These are phyloP conservation scores for Rhegmatorhina hoffmannsi DNA, from an alignment of 2,113 vertebrate genomes.

Conservation along the genomic window DNA sequence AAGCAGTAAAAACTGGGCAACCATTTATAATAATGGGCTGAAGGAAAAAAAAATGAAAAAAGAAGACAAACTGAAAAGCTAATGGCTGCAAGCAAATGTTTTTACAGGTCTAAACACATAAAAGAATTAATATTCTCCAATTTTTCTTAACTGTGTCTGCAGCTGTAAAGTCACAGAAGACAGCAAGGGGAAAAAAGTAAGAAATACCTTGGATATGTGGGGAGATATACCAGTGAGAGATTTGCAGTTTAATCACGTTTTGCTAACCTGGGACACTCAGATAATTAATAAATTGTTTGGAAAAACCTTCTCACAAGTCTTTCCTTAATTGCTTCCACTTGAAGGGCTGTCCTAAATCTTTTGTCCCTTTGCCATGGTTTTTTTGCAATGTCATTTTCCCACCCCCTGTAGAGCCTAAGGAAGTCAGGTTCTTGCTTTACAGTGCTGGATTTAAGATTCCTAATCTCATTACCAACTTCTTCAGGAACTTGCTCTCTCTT, in stretches of 20 bases:
- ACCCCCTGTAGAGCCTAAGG: too few relatives aligned
- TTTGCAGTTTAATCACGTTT: neutral
- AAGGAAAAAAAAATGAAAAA: neutral
- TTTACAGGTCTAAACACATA: neutral
- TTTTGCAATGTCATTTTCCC: neutral
- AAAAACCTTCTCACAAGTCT: neutral
- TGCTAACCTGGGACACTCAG: neutral
- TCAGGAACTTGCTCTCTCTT: neutral
- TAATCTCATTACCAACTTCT: neutral
- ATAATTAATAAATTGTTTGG: neutral
- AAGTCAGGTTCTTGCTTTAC: neutral
- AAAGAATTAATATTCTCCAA: neutral
- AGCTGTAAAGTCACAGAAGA: neutral
- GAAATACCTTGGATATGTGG: neutral
- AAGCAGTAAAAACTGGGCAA: neutral
- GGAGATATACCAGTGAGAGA: neutral
- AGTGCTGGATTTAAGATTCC: neutral
- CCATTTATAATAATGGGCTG: neutral
- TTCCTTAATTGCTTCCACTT: neutral
- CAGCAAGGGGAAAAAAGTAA: neutral
- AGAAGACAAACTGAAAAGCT: neutral
- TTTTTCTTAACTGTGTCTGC: neutral
- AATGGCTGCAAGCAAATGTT: neutral
- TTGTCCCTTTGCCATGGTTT: neutral
- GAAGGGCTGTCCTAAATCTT: neutral